Evolutionary conservation across 2,888 invertebrate genomes (phyloP).

Genomic region (Drosophila kokeensis): DNA sequence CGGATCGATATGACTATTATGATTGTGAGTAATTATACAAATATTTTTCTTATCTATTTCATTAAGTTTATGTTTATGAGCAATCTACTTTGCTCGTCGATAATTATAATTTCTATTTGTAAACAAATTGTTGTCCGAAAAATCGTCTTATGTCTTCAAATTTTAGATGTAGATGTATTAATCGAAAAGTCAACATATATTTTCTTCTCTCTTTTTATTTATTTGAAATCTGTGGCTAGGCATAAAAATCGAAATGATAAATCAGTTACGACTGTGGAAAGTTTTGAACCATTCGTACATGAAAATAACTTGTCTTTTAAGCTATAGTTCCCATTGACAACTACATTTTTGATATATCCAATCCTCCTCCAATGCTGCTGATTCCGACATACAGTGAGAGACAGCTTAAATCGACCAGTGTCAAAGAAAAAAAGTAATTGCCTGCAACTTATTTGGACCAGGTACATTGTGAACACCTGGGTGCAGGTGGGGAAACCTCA

Average conservation of each 20-base stretch:
- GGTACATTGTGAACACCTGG: no score
- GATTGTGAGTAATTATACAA: constrained; percentile 79
- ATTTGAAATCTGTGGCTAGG: neutral
- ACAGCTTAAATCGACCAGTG: no score
- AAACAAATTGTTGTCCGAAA: neutral
- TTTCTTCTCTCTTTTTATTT: neutral
- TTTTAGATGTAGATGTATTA: neutral
- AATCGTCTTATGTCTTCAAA: neutral
- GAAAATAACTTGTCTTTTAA: neutral
- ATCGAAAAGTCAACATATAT: neutral
- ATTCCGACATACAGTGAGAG: no score
- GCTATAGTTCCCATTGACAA: neutral
- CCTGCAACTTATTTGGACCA: no score
- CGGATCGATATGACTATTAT: constrained; percentile 83
- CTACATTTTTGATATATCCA: neutral
- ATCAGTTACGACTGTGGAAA: neutral
- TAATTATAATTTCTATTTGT: neutral
- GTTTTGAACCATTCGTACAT: neutral
- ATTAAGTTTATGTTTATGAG: constrained; percentile 21
- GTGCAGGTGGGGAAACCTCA: no score
- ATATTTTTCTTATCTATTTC: neutral
- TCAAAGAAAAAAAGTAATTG: no score
- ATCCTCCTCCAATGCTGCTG: neutral
- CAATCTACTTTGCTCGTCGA: neutral
- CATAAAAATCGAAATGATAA: neutral